Base-by-base conservation (phyloP, 2,797 vertebrate species). In the Gambelia wislizenii region DNA sequence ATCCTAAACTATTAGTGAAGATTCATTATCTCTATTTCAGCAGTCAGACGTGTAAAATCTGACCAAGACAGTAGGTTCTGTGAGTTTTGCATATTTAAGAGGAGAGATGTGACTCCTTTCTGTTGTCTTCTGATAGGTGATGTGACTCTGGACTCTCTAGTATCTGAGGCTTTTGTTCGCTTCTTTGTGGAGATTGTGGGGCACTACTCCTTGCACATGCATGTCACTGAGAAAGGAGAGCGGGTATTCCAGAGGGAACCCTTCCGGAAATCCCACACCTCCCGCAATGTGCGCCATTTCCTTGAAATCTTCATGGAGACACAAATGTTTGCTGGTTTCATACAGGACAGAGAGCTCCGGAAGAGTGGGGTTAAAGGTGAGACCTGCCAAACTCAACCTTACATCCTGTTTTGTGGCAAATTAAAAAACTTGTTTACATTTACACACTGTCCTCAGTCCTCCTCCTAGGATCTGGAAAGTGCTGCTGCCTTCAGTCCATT, bases 251-350 rank as follows among this genome's bases (percentile, higher is more conserved):
- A 98, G 95, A 97, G 98, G 12, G 99, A 99, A 6, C 97, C 93
- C 12, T 99, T 99, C 95, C 97, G 98, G 6, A 99, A 98, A 59
- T 98, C 97, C 8, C 99, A 99, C 64, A 97, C 97, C 1, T 99
- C 99, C 0, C 97, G 98, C 0, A 98, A 96, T 0, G 98, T 98
- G 12, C 98, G 98, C 8, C 98, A 98, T 91, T 99, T 99, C 94
- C 97, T 99, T 94, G 98, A 98, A 94, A 97, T 98, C 94, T 99
- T 99, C 96, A 99, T 99, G 99, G 98, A 99, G 44, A 99, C 99
- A 0, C 99, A 99, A 96, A 99, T 99, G 99, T 99, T 99, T 30
- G 98, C 99, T 0, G 99, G 99, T 61, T 99, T 99, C 96, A 98
- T 99, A 94, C 99, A 99, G 93, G 99, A 99, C 95, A 97, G 98